A percentile compares a stretch with the other conserved stretches of the same genome.
These are phyloP conservation scores for Heliocidaris erythrogramma DNA, from an alignment of 35 echinoderm and acorn worm species.

Conservation along the genomic window DNA sequence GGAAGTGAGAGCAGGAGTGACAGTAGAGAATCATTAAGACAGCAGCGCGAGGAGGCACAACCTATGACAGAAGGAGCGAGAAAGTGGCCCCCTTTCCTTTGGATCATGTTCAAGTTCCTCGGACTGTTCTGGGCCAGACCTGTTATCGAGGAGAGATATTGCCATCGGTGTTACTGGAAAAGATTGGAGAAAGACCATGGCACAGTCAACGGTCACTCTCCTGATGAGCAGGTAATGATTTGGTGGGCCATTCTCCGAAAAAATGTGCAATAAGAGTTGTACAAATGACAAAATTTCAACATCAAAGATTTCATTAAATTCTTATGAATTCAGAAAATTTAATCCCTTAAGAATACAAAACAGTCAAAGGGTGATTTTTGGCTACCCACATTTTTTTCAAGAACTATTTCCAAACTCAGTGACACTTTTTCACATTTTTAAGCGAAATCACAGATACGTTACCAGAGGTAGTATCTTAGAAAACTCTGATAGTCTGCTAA, in stretches of 20 bases:
- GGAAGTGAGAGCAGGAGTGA: neutral
- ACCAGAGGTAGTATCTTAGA: no score
- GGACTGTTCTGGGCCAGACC: conserved; percentile 7
- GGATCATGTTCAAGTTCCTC: conserved; percentile 6
- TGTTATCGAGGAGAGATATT: neutral
- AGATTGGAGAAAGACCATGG: neutral
- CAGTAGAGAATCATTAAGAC: neutral
- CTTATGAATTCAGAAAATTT: no score
- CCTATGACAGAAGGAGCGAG: neutral
- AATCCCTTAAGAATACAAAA: neutral
- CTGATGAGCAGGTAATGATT: neutral
- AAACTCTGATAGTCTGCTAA: no score
- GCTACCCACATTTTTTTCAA: neutral
- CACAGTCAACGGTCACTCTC: no score
- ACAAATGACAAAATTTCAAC: no score
- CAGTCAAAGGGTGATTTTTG: neutral
- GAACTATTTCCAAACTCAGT: no score
- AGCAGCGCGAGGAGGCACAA: neutral
- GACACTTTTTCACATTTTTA: no score
- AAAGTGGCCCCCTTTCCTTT: neutral
- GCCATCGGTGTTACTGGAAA: neutral
- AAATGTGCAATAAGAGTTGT: no score
- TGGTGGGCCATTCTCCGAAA: no score
- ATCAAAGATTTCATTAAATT: no score
- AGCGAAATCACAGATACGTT: no score